phyloP scores from a whole-genome alignment of 30 jellyfish, hydroid and myxozoan species.

The Mastigias papua region DNA sequence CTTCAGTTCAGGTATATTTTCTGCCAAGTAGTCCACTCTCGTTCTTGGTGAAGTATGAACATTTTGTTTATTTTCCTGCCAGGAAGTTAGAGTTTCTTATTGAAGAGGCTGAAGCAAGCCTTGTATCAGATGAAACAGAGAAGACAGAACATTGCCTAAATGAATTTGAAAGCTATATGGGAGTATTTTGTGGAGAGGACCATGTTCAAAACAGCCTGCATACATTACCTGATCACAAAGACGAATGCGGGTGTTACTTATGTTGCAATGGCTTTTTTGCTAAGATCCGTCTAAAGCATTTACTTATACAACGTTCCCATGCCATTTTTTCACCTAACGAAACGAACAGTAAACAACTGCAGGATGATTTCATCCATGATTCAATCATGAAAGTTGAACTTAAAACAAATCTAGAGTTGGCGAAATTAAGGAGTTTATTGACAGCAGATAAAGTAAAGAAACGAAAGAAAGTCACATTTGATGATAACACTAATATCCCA shows the following conservation, averaged over 20 bases:
- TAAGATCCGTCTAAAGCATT: neutral
- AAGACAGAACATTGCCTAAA: slow-evolving; percentile 14
- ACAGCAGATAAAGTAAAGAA: neutral
- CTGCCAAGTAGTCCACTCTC: neutral
- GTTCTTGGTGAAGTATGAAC: too few relatives aligned
- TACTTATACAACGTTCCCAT: slow-evolving; percentile 16
- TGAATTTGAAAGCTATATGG: neutral
- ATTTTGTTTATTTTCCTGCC: neutral
- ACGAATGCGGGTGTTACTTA: slow-evolving; percentile 21
- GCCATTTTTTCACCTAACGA: slow-evolving; percentile 6
- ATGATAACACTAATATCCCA: neutral
- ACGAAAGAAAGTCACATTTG: slow-evolving; percentile 33
- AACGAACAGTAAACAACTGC: neutral
- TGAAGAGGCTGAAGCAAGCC: slow-evolving; percentile 54
- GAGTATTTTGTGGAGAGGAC: neutral
- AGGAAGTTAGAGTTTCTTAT: slow-evolving; percentile 40
- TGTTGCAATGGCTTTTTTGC: slow-evolving; percentile 27
- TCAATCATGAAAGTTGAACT: neutral
- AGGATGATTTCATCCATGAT: neutral
- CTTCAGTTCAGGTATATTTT: neutral
- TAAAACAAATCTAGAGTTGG: neutral
- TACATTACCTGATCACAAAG: slow-evolving; percentile 4
- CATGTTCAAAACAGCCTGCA: neutral
- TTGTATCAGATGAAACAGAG: slow-evolving; percentile 24
- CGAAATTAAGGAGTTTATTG: neutral